Conservation (phyloP, 1,140 invertebrate genomes). For the Panonychus citri region DNA sequence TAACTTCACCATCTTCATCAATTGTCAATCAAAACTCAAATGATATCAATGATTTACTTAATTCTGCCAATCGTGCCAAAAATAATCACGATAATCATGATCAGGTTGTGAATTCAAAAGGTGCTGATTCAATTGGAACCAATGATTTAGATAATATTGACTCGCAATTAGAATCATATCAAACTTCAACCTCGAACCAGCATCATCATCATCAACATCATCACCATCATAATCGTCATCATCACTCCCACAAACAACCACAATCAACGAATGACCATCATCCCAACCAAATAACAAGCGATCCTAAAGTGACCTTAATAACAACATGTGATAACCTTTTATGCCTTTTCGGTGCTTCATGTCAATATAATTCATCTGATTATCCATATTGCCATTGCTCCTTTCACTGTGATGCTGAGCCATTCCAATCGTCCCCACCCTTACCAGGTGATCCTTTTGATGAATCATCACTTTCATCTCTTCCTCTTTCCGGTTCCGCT, state of each 20-base stretch:
- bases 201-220: not conserved
- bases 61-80: not conserved
- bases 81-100: too few species aligned
- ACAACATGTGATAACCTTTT: not conserved
- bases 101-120: too few species aligned
- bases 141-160: not conserved
- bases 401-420: too few species aligned
- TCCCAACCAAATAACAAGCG: too few species aligned
- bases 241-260: not conserved
- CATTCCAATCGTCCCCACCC: not conserved
- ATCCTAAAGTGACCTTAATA: too few species aligned
- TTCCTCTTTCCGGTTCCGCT: not conserved
- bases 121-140: too few species aligned
- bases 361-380: not conserved
- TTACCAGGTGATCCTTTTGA: not conserved
- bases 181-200: not conserved
- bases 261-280: too few species aligned
- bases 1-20: too few species aligned
- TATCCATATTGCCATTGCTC: too few species aligned
- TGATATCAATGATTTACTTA: conserved; percentile 19
- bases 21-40: too few species aligned
- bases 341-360: not conserved
- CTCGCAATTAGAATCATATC: not conserved
- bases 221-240: not conserved
- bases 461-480: not conserved